Conservation (phyloP, 1,140 invertebrate genomes). For the Adelges cooleyi region DNA sequence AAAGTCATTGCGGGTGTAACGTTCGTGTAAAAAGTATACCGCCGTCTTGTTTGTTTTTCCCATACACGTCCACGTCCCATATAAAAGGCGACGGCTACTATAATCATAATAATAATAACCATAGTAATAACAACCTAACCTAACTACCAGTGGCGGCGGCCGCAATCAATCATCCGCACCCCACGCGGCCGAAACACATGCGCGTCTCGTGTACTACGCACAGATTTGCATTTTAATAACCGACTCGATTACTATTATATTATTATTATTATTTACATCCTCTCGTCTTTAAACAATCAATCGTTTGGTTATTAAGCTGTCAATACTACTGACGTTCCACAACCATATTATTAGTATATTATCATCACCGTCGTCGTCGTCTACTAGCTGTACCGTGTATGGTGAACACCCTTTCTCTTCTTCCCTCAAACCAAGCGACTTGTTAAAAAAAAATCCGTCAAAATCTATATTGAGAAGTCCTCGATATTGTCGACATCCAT, state of each 20-base stretch:
- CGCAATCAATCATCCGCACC: slow-evolving; percentile 8
- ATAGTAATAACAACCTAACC: no score
- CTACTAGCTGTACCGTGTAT: no score
- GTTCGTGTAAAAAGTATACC: neutral
- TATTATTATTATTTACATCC: neutral
- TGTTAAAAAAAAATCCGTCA: no score
- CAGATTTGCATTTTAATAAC: slow-evolving; percentile 25
- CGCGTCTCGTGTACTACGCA: neutral
- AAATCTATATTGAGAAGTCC: no score
- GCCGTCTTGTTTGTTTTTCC: slow-evolving; percentile 11
- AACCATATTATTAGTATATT: no score
- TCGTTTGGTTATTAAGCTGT: slow-evolving; percentile 27
- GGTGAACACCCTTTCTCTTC: no score
- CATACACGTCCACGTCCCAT: neutral
- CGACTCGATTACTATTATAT: neutral
- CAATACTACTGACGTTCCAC: neutral
- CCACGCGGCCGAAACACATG: neutral
- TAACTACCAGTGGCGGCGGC: no score
- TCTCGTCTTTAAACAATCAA: slow-evolving; percentile 9
- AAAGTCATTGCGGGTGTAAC: neutral
- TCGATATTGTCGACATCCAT: no score
- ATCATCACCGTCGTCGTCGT: no score
- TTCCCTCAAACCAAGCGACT: no score
- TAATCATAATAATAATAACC: neutral
- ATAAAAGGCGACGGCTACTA: neutral